These are phyloP conservation scores for Tetragonula clypearis DNA, from an alignment of 1,140 invertebrate genomes.

Conservation along the genomic window DNA sequence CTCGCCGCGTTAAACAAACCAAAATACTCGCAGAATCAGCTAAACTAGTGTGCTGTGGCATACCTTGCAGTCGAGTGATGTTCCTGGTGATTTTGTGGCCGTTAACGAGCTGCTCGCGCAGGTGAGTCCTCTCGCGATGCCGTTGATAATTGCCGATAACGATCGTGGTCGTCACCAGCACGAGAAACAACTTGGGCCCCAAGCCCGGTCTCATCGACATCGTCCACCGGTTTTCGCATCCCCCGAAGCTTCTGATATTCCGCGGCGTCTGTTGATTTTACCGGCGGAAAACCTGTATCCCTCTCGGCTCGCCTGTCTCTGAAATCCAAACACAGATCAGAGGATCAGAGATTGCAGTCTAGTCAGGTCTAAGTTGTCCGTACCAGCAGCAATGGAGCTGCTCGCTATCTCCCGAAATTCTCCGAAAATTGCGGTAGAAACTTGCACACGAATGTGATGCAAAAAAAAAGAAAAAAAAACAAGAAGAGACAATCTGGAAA, in stretches of 20 bases:
- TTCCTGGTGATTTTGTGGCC: slow-evolving; percentile 63
- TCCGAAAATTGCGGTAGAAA: no score
- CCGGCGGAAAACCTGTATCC: not conserved
- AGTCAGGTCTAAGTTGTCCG: no score
- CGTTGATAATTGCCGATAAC: slow-evolving; percentile 76
- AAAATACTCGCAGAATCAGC: no score
- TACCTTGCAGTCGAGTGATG: slow-evolving; percentile 71
- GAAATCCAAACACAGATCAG: slow-evolving; percentile 51
- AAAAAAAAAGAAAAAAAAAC: no score
- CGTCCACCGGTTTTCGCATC: slow-evolving; percentile 76
- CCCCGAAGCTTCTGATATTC: slow-evolving; percentile 66
- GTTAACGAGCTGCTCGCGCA: slow-evolving; percentile 65
- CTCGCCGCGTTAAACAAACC: not conserved
- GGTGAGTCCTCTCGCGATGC: slow-evolving; percentile 68
- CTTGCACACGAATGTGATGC: no score
- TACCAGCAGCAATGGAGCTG: no score
- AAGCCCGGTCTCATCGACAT: slow-evolving; percentile 76
- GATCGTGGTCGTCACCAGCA: slow-evolving; percentile 73
- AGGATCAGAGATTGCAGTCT: no score
- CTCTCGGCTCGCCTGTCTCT: slow-evolving; percentile 11
- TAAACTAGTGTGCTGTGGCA: slow-evolving; percentile 44
- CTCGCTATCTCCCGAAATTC: no score
- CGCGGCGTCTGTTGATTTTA: slow-evolving; percentile 36
- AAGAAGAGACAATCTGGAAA: no score
- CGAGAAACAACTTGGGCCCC: slow-evolving; percentile 75